Evolutionary conservation across 2,888 invertebrate genomes (phyloP), one percentile per base, ranked within the genome.

Genomic region (Nyleta sp.): DNA sequence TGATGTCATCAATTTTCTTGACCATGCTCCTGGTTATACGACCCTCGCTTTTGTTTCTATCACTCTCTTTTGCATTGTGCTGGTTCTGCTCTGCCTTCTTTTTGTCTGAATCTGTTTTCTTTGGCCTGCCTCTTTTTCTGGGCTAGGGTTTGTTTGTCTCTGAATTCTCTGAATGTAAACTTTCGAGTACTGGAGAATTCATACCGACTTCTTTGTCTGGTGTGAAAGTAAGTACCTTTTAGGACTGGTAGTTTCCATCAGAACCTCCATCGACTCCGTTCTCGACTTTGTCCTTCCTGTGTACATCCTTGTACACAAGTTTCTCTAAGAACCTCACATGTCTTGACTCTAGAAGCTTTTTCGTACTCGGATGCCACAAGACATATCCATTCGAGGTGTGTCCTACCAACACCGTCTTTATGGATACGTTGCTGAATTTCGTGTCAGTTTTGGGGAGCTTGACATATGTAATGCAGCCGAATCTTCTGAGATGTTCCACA

Each of bases 81-180:
- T 28, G 28, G 13, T 15, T 24, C 80, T 80, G 35, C 31, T 50
- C 18, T 31, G 11, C n/a, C 0, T 42, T 33, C 17, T 31, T 53
- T 44, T 44, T 65, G 7, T 40, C 31, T 40, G 20, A 11, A 15
- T 72, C 13, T 48, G 8, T 22, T 53, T 78, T 78, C 35, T 35
- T 76, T 33, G 64, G 74, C 28, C 70, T 80, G n/a, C 76, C 78
- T 74, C 81, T 67, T 42, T 76, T 76, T 48, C 28, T 82, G 17
- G 65, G 67, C 7, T 75, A 53, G 10, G 42, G 28, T 44, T 52
- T 68, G 11, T 35, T 67, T 18, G 11, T 31, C 17, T 80, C 64
- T 68, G 35, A 24, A 62, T 17, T 40, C 46, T 70, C 57, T 35
- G 42, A 33, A 17, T 65, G 35, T 46, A 18, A n/a, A 18, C 50